Evolutionary conservation across 2,113 vertebrate species (phyloP).

Genomic region (Casuarius casuarius): DNA sequence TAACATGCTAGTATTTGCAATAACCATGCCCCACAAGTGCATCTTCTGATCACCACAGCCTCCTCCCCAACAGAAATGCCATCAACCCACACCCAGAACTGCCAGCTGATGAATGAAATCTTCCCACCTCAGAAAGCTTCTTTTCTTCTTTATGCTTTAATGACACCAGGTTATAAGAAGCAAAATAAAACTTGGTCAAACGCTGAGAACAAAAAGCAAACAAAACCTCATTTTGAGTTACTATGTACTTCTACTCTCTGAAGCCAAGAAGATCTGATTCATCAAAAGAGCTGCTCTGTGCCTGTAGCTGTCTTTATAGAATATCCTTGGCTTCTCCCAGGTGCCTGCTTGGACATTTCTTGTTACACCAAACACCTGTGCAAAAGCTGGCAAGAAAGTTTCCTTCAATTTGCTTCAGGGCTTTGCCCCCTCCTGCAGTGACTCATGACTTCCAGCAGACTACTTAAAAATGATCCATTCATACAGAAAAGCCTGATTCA

Average conservation of each 20-base stretch:
- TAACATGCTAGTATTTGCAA: accelerated
- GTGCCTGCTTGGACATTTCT: background rate
- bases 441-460: background rate
- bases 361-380: background rate
- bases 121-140: background rate
- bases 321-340: background rate
- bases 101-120: background rate
- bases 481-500: background rate
- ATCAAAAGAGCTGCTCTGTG: background rate
- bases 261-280: background rate
- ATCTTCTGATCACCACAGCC: background rate
- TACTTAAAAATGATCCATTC: accelerated
- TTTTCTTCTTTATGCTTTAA: background rate
- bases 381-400: background rate
- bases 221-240: background rate
- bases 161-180: background rate
- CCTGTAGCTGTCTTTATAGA: background rate
- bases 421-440: background rate
- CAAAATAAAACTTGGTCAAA: background rate
- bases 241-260: background rate
- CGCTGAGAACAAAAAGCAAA: background rate
- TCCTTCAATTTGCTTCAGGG: background rate
- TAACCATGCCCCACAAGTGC: background rate
- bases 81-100: background rate
- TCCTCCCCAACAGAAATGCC: background rate